Base-by-base conservation (phyloP, 2,888 invertebrate genomes). In the Acrobasis consociella region DNA sequence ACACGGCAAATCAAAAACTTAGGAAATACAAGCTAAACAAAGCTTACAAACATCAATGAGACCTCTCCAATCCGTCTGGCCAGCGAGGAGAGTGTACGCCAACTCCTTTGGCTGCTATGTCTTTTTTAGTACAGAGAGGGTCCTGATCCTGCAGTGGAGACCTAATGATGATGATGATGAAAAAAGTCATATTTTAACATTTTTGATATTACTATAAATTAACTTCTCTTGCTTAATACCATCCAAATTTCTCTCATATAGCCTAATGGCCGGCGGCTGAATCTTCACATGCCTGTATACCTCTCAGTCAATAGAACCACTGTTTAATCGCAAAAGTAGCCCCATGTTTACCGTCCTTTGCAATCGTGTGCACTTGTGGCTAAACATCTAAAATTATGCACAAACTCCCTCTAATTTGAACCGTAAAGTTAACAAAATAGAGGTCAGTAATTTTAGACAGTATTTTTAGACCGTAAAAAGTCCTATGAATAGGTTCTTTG, bases 231-330 rank as follows among this genome's bases (percentile, higher is more conserved):
- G 59, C 59, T 50, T 51, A 60, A 50, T 2, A 17, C 38, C 59
- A 38, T 60, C 49, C 16, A 42, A 60, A 60, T 51, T 51, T 60
- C 60, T 39, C 60, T 60, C 51, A 60, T 60, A 84, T 77, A 82
- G 74, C 74, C 81, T 85, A 86, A 85, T 83, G 82, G 84, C 87
- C 70, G 62, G 66, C 72, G 83, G 86, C 83, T 73, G 78, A 80
- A 82, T 85, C 87, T 87, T 83, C 86, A 84, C 83, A 84, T 84
- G 78, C 80, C 83, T 83, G 77, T 81, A 17, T 17, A 81, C 81
- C 77, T 74, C 77, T 78, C 73, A 74, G 82, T 87, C 86, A 86
- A 88, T 88, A 86, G 82, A 74, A 77, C 66, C 73, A 69, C 63
- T 74, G 70, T 84, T 81, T 83, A 83, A 83, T 86, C 77, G 73